These are phyloP conservation scores for Cyprinodon variegatus DNA, from an alignment of 2,113 vertebrate species.

Conservation along the genomic window DNA sequence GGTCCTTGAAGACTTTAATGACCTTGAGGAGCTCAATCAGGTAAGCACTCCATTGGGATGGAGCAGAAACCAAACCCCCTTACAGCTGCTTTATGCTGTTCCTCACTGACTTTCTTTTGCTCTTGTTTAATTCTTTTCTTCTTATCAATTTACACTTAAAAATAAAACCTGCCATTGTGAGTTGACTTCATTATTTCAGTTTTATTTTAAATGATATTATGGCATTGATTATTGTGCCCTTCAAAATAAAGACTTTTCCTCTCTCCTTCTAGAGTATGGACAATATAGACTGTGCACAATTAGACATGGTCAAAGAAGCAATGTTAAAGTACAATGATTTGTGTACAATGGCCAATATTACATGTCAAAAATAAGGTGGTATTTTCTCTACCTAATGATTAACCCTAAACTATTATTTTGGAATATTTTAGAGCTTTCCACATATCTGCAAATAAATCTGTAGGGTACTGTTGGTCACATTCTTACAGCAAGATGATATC, in stretches of 20 bases:
- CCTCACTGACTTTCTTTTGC: background rate
- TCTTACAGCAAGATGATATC: too few species aligned
- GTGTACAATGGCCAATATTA: too few species aligned
- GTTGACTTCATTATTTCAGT: background rate
- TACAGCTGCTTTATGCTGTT: background rate
- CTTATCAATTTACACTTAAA: background rate
- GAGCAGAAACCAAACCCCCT: background rate
- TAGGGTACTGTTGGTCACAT: too few species aligned
- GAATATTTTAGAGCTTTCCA: background rate
- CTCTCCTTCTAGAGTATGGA: too few species aligned
- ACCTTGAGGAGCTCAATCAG: conserved; percentile 90
- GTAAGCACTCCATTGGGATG: conserved; percentile 65
- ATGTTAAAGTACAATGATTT: too few species aligned
- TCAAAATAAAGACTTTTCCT: too few species aligned
- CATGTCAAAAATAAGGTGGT: background rate
- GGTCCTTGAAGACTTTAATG: conserved; percentile 70
- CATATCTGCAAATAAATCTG: background rate
- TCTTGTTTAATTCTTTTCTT: background rate
- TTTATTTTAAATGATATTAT: background rate
- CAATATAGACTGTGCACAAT: too few species aligned
- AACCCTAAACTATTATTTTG: background rate
- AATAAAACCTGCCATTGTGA: background rate
- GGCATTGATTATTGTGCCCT: too few species aligned
- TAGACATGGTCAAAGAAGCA: too few species aligned
- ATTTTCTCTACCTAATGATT: background rate